Evolutionary conservation across 2,888 invertebrate species (phyloP).

Genomic region (Sicus ferrugineus): DNA sequence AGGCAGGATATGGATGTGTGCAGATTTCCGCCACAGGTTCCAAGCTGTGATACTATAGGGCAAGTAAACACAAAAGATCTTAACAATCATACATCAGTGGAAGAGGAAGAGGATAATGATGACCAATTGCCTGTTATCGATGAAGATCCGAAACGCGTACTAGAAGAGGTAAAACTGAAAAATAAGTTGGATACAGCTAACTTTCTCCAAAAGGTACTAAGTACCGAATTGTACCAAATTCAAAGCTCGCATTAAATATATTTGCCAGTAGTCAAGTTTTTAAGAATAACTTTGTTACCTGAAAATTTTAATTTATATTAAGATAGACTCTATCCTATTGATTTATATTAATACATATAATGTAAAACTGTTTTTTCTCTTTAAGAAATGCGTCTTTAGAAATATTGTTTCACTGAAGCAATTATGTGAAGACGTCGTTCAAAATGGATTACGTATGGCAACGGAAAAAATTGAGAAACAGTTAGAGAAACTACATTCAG

Average conservation of each 20-base stretch:
- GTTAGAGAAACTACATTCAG: neutral
- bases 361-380: neutral
- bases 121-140: slow-evolving; percentile 33
- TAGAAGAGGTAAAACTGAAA: neutral
- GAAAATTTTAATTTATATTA: too few species aligned
- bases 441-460: slow-evolving; percentile 9
- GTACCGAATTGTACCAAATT: too few species aligned
- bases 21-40: neutral
- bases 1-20: slow-evolving; percentile 7
- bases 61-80: neutral
- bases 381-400: neutral
- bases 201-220: too few species aligned
- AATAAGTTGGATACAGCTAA: neutral
- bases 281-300: too few species aligned
- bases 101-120: slow-evolving; percentile 28
- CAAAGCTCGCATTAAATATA: too few species aligned
- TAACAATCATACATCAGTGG: slow-evolving; percentile 1
- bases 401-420: neutral
- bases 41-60: neutral
- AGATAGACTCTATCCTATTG: neutral
- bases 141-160: neutral
- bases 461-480: neutral
- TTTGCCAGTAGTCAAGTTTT: too few species aligned
- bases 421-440: neutral
- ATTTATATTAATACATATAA: neutral